Percentiles rank a stretch among this genome's conserved stretches.
Evolutionary conservation across 2,888 invertebrate species (phyloP).

Genomic region (Portevinia maculata): DNA sequence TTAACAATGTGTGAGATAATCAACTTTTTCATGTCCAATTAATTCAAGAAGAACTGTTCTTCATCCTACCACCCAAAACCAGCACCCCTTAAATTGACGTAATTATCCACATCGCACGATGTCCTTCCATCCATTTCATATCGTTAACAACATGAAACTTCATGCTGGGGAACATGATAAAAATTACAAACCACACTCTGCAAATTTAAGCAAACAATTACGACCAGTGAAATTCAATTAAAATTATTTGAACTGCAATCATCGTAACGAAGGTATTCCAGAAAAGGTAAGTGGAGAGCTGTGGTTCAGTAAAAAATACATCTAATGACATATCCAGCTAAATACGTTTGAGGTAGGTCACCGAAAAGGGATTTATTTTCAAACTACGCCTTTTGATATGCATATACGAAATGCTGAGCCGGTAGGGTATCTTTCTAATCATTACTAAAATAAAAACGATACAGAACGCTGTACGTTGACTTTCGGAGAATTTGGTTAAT

Average conservation of each 20-base stretch:
- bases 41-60: too few species aligned
- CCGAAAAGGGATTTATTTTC: constrained; percentile 26
- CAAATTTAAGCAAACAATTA: constrained; percentile 66
- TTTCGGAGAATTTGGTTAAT: too few species aligned
- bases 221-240: constrained; percentile 68
- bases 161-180: neutral
- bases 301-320: constrained; percentile 8
- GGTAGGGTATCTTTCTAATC: too few species aligned
- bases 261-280: constrained; percentile 46
- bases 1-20: neutral
- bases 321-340: constrained; percentile 31
- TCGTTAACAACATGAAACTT: too few species aligned
- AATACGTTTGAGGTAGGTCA: constrained; percentile 8
- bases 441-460: too few species aligned
- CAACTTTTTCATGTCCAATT: neutral
- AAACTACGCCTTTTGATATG: constrained; percentile 53
- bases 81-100: constrained; percentile 14
- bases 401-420: too few species aligned
- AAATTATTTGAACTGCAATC: constrained; percentile 69
- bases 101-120: constrained; percentile 12
- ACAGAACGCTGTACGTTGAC: too few species aligned
- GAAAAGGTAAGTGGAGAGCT: constrained; percentile 9
- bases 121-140: constrained; percentile 16
- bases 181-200: constrained; percentile 37
- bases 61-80: neutral